Evolutionary conservation across 2,888 invertebrate genomes (phyloP), one percentile per base, ranked within the genome.

Genomic region (Drosophila falleni): DNA sequence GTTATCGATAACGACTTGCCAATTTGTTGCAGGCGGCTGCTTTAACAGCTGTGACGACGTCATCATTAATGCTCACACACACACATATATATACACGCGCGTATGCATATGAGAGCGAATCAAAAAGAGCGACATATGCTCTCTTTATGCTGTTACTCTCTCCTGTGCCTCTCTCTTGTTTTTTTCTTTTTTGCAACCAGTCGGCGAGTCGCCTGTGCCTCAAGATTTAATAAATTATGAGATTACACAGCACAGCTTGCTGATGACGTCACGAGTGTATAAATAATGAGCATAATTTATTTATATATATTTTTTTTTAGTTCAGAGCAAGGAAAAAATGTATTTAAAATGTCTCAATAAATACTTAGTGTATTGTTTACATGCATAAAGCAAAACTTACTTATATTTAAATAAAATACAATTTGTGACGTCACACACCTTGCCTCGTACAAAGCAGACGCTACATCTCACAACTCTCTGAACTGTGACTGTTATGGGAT

Each of bases 21-120:
- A 64, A 81, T 59, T 79, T 74, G 54, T 71, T 75, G 66, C 68
- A 44, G 59, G 62, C 74, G 42, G 26, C 39, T 62, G 33, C n/a
- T n/a, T 47, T 46, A 81, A 79, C 82, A 88, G 83, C 88, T 88
- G 88, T 71, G 50, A 15, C 59, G 50, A 61, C 66, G 68, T 67
- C 73, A 51, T 79, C 49, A 68, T 39, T 51, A 58, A 46, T 50
- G 13, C 56, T 31, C 26, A 4, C 37, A 13, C 15, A 13, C 15
- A 72, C 33, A 4, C 37, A 13, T 13, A 65, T 16, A 72, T 15
- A 9, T 10, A 1, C 15, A 11, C 16, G 19, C 42, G 13, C 13
- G 42, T 5, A 31, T 29, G 4, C n/a, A 26, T 19, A 37, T 5
- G 23, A 26, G 15, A 54, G 16, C 37, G 16, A 29, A 31, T 29